A percentile compares a stretch with the other conserved stretches of the same genome.
Evolutionary conservation across 30 jellyfish, hydroid and myxozoan species (phyloP).

Genomic region (Aurelia aurita): DNA sequence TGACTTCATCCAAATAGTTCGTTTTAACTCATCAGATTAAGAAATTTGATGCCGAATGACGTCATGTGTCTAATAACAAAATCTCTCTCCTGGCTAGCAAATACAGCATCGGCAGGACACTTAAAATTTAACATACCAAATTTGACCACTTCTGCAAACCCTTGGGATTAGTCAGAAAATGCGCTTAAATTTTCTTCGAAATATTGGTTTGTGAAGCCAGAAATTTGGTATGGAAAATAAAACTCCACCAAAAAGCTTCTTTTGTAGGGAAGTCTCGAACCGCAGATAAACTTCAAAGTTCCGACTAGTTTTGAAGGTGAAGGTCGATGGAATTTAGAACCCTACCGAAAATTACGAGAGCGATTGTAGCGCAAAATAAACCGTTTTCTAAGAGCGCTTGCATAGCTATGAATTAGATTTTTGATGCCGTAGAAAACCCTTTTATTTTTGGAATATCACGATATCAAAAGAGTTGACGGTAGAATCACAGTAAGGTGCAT

Average conservation of each 20-base stretch:
- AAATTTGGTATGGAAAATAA: slow-evolving; percentile 24
- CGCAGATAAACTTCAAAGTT: slow-evolving; percentile 33
- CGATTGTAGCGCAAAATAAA: background rate
- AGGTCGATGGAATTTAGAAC: no score
- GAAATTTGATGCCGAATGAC: no score
- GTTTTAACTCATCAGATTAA: no score
- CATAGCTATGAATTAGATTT: no score
- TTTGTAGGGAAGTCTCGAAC: slow-evolving; percentile 10
- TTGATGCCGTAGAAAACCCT: no score
- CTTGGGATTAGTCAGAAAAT: slow-evolving; percentile 20
- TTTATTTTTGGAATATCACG: no score
- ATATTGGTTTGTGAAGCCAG: slow-evolving; percentile 19
- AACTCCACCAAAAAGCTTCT: slow-evolving; percentile 20
- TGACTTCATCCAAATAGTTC: no score
- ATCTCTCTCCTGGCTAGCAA: background rate
- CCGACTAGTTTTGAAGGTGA: slow-evolving; percentile 17
- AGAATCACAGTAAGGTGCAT: no score
- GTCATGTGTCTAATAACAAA: background rate
- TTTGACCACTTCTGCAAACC: slow-evolving; percentile 36
- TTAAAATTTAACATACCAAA: slow-evolving; percentile 2
- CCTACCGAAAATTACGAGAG: background rate
- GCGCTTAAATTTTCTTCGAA: slow-evolving; percentile 42
- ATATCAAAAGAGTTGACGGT: no score
- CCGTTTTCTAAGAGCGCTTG: no score
- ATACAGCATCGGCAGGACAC: background rate